Percentiles rank a stretch among this genome's conserved stretches.
Conservation (phyloP, 2,797 vertebrate genomes). For the Sparidentex hasta region DNA sequence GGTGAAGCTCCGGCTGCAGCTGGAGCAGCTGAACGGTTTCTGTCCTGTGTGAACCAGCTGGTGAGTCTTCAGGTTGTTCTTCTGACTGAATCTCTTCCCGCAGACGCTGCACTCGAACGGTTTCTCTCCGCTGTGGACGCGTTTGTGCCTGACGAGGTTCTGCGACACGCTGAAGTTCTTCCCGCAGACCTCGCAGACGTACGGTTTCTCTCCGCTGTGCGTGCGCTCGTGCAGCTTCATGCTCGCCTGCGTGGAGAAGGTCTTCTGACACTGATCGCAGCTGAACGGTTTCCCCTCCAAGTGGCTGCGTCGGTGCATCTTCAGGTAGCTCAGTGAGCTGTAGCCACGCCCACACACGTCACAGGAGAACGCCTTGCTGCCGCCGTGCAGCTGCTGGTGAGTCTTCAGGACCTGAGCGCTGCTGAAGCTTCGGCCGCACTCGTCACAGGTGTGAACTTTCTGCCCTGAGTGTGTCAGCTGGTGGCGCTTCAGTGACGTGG, state of each 20-base stretch:
- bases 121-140: constrained; percentile 74
- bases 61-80: constrained; percentile 74
- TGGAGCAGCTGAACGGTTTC: constrained; percentile 62
- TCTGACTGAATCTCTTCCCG: constrained; percentile 69
- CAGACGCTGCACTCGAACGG: constrained; percentile 69
- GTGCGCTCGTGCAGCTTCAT: constrained; percentile 60
- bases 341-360: constrained; percentile 72
- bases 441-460: constrained; percentile 31
- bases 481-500: constrained; percentile 67
- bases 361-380: constrained; percentile 58
- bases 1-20: constrained; percentile 61
- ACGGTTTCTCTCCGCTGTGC: constrained; percentile 70
- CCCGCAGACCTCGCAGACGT: constrained; percentile 67
- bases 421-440: constrained; percentile 66
- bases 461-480: constrained; percentile 37
- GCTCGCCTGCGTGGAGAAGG: constrained; percentile 58
- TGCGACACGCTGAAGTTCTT: constrained; percentile 69
- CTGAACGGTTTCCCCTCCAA: constrained; percentile 56
- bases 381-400: constrained; percentile 64
- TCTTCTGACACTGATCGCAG: constrained; percentile 60
- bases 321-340: constrained; percentile 69
- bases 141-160: constrained; percentile 71
- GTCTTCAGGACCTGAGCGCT: constrained; percentile 46
- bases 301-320: constrained; percentile 69
- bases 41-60: constrained; percentile 61